Conservation (phyloP, 2,113 vertebrate species). For the Nesospiza acunhae region DNA sequence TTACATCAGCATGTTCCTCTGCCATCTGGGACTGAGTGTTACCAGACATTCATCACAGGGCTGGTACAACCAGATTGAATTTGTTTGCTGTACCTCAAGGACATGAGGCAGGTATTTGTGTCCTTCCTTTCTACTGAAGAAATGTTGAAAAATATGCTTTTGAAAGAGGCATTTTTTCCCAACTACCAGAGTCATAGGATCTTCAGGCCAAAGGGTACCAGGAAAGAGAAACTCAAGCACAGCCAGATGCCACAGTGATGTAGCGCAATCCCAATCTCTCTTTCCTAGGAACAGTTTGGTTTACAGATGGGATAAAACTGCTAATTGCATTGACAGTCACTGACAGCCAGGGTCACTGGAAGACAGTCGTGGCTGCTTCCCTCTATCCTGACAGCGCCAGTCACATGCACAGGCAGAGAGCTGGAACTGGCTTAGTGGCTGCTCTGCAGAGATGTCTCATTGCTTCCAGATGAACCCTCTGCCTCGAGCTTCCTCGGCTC, state of each 20-base stretch:
- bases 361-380: fast-evolving
- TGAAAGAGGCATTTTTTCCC: background rate
- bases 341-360: background rate
- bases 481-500: fast-evolving
- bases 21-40: background rate
- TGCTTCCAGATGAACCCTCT: background rate
- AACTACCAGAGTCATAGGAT: background rate
- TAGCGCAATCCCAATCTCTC: background rate
- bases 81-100: background rate
- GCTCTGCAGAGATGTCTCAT: background rate
- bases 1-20: background rate
- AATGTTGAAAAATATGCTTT: background rate
- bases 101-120: background rate
- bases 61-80: background rate
- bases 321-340: background rate
- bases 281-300: background rate
- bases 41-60: background rate
- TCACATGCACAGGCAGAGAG: background rate
- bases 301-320: background rate
- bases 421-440: background rate
- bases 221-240: background rate
- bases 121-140: background rate
- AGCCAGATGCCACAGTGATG: background rate
- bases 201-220: background rate
- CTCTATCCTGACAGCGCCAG: background rate